A percentile compares a stretch with the other conserved stretches of the same genome.
Conservation (phyloP, 2,797 vertebrate genomes). For the Ispidina picta region DNA sequence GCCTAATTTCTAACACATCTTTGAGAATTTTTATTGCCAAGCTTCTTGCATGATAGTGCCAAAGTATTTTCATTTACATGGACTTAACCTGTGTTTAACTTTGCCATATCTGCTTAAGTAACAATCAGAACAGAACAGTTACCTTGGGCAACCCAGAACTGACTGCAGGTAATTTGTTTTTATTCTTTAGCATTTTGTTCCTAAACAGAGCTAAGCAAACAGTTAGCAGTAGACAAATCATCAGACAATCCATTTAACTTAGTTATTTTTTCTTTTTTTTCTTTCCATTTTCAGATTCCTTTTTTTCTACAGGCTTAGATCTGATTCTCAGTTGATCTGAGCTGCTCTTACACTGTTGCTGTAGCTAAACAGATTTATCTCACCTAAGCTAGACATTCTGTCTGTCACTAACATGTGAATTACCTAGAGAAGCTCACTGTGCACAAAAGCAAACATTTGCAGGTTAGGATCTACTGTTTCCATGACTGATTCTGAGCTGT, state of each 20-base stretch:
- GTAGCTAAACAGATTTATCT: not conserved
- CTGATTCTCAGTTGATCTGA: not conserved
- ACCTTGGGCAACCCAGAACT: not conserved
- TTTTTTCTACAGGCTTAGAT: not conserved
- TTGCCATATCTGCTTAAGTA: not conserved
- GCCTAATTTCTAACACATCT: not conserved
- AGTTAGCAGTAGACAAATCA: not conserved
- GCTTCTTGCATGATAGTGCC: not conserved
- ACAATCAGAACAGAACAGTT: not conserved
- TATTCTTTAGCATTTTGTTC: not conserved
- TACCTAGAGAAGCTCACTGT: not conserved
- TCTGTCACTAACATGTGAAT: not conserved
- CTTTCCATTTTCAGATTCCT: not conserved
- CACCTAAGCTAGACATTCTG: not conserved
- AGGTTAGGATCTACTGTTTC: not conserved
- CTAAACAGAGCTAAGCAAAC: not conserved
- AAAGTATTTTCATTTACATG: not conserved
- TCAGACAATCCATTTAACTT: not conserved
- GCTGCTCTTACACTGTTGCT: not conserved
- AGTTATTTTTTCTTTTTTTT: too few relatives aligned
- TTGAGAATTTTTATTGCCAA: not conserved
- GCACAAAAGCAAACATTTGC: not conserved
- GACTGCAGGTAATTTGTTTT: not conserved
- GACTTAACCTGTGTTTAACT: conserved; percentile 6
- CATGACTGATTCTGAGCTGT: not conserved